phyloP scores from a whole-genome alignment of 2,113 vertebrate species.

The Brienomyrus brachyistius region DNA sequence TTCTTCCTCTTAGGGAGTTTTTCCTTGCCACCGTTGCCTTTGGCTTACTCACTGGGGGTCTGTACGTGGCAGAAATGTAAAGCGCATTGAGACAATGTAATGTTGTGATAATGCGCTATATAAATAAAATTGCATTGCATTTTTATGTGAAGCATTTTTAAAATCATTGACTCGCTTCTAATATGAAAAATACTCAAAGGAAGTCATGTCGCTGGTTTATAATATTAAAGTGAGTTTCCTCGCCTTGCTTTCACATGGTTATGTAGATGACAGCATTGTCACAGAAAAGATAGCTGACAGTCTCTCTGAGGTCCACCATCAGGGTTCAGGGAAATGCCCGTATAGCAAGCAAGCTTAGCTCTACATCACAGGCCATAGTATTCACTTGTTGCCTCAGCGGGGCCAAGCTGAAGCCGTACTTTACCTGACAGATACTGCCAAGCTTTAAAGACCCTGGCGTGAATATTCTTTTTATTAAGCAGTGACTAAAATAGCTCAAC shows the following conservation, averaged over 20 bases:
- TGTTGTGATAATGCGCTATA: too few species aligned
- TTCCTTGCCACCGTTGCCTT: too few species aligned
- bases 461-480: slow-evolving; percentile 31
- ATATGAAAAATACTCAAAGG: neutral
- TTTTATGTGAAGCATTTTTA: neutral
- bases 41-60: too few species aligned
- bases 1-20: too few species aligned
- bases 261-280: neutral
- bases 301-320: neutral
- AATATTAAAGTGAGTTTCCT: neutral
- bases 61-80: too few species aligned
- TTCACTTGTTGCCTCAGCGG: neutral
- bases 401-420: slow-evolving; percentile 18
- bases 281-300: neutral
- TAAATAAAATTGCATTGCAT: too few species aligned
- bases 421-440: slow-evolving; percentile 25
- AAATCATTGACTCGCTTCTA: neutral
- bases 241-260: neutral
- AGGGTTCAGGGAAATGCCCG: neutral
- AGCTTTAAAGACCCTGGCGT: slow-evolving; percentile 13
- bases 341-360: neutral
- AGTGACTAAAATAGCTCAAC: slow-evolving; percentile 45
- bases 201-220: neutral
- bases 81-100: too few species aligned
- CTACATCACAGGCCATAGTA: neutral